phyloP scores from a whole-genome alignment of 2,797 vertebrate species.

The Enteromius viviparus region DNA sequence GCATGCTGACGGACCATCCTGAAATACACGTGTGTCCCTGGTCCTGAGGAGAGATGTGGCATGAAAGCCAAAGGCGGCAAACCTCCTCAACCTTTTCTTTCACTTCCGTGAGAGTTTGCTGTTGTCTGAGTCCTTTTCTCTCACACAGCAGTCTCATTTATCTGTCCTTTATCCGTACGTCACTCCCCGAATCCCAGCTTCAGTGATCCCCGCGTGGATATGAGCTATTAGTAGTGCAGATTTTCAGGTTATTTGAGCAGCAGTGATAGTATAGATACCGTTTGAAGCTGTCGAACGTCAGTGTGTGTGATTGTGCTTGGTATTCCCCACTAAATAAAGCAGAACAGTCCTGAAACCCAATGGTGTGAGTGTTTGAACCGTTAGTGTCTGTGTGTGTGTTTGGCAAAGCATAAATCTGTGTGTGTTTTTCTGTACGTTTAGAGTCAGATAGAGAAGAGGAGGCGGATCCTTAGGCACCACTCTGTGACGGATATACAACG shows the following conservation, averaged over 20 bases:
- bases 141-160: conserved; percentile 64
- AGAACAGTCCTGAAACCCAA: conserved; percentile 19
- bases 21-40: conserved; percentile 23
- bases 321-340: conserved; percentile 40
- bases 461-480: conserved; percentile 65
- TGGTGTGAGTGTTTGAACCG: conserved; percentile 23
- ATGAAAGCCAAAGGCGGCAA: background rate
- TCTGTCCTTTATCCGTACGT: background rate
- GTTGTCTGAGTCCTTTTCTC: conserved; percentile 78
- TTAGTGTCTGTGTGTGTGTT: conserved; percentile 24
- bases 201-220: conserved; percentile 59
- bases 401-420: conserved; percentile 30
- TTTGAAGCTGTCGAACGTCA: conserved; percentile 68
- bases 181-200: background rate
- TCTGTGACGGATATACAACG: conserved; percentile 54
- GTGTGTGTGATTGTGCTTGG: conserved; percentile 63
- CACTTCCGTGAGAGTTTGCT: conserved; percentile 64
- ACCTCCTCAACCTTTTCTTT: conserved; percentile 23
- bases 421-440: conserved; percentile 58
- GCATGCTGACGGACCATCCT: conserved; percentile 53
- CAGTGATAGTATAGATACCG: conserved; percentile 50
- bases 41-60: conserved; percentile 34
- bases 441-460: conserved; percentile 63
- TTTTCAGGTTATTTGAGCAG: conserved; percentile 47
- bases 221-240: conserved; percentile 45